Evolutionary conservation across 2,113 vertebrate genomes (phyloP), one percentile per base, ranked within the genome.

Genomic region (Erythrolamprus reginae): DNA sequence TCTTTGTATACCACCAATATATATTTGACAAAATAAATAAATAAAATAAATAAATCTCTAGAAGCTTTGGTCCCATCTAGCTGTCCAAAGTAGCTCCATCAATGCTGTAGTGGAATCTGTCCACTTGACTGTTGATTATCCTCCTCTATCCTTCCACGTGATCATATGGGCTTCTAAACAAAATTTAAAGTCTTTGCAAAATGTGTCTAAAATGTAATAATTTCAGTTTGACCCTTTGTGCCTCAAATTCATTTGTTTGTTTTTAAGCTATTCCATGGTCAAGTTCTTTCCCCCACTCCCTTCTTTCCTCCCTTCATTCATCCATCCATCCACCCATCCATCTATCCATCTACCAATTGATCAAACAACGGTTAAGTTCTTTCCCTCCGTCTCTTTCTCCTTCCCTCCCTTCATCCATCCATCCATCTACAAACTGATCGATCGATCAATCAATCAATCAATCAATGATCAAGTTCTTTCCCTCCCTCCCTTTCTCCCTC

Each of bases 311-410:
- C 21, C 4, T 84, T 10, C 24, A 12, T 47, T 45, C 4, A 5
- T 84, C 10, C 13, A 2, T 50, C 82, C 6, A 7, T 33, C 28
- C 0, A n/a, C 12, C 58, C 10, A 28, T 65, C 61, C 1, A 28
- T 28, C 24, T 3, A 28, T 28, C 8, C 0, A 26, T 58, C 9
- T 0, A 26, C 15, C 13, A 0, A n/a, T n/a, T 12, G 1, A 33
- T 33, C 61, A 2, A 33, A 5, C 5, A 1, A 33, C 19, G 65
- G 8, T 70, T 12, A 61, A 12, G 4, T 4, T 84, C 7, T 10
- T 6, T 45, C 38, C 8, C 6, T 45, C 38, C 21, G 21, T 23
- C 53, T 2, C 53, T 55, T 4, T 2, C 21, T 55, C 13, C 10
- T 6, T 45, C 38, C 21, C 4, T 84, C 23, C 24, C 5, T 47